Conservation (phyloP, 2,888 invertebrate species). For the Chrysolina americana region DNA sequence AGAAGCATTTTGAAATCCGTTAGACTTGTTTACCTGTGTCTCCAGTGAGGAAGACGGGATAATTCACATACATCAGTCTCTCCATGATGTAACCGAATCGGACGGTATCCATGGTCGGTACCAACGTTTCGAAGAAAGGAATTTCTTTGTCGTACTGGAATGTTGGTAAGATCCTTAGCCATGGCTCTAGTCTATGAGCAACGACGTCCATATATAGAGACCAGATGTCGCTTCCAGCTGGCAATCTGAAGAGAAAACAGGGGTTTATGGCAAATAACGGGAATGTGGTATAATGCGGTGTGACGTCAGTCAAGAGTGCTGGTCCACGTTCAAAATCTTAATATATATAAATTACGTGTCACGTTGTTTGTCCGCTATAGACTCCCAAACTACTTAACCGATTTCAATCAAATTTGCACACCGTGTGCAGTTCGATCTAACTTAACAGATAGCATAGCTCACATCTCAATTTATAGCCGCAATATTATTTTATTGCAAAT, state of each 20-base stretch:
- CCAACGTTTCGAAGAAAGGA: slow-evolving; percentile 91
- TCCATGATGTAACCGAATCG: slow-evolving; percentile 87
- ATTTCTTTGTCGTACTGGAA: slow-evolving; percentile 79
- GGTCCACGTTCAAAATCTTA: too few species aligned
- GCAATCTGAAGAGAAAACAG: slow-evolving; percentile 74
- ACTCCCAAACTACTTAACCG: too few species aligned
- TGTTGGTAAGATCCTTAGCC: slow-evolving; percentile 84
- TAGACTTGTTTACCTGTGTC: slow-evolving; percentile 75
- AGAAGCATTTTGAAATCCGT: background rate
- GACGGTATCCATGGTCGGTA: slow-evolving; percentile 93
- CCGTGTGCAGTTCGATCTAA: too few species aligned
- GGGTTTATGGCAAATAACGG: too few species aligned
- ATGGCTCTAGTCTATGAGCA: slow-evolving; percentile 79
- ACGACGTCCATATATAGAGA: slow-evolving; percentile 82
- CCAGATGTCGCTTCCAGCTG: slow-evolving; percentile 81
- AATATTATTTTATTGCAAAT: too few species aligned
- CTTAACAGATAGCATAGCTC: too few species aligned
- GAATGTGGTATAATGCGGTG: too few species aligned
- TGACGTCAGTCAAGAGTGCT: too few species aligned
- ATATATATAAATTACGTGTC: too few species aligned
- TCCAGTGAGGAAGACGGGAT: slow-evolving; percentile 92
- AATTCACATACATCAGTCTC: slow-evolving; percentile 79
- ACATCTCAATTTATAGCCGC: too few species aligned
- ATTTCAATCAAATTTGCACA: too few species aligned
- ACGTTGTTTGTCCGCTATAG: too few species aligned